These are phyloP conservation scores for Andrena chrysosceles DNA, from an alignment of 2,888 invertebrate species.

Conservation along the genomic window DNA sequence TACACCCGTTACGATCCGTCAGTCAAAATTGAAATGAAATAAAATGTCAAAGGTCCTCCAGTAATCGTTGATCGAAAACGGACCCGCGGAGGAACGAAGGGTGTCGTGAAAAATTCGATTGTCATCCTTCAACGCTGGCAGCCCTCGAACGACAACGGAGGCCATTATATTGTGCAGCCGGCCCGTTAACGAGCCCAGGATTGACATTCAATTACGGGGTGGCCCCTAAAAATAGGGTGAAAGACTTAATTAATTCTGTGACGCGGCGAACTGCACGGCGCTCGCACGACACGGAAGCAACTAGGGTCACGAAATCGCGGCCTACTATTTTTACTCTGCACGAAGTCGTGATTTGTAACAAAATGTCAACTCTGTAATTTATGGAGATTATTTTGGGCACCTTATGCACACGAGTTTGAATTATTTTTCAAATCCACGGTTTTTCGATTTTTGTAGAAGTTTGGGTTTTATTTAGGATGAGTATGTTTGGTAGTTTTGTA, in stretches of 20 bases:
- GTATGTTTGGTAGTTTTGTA: background rate
- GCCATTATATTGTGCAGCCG: constrained; percentile 15
- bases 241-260: constrained; percentile 41
- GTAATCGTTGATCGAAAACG: background rate
- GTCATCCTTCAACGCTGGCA: background rate
- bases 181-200: constrained; percentile 39
- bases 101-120: constrained; percentile 9
- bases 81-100: too few species aligned
- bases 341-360: background rate
- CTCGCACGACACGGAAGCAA: constrained; percentile 9
- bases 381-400: background rate
- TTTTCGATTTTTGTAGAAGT: background rate
- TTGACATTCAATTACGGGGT: constrained; percentile 50
- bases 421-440: background rate
- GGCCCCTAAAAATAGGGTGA: constrained; percentile 40
- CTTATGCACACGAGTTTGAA: background rate
- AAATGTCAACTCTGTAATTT: background rate
- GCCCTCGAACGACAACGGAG: background rate
- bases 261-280: constrained; percentile 16
- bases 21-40: background rate
- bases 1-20: background rate
- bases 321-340: background rate
- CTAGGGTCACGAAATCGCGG: background rate
- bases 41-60: background rate
- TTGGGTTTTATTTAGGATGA: background rate